Evolutionary conservation across 2,888 invertebrate species (phyloP).

Genomic region (Cabera pusaria): DNA sequence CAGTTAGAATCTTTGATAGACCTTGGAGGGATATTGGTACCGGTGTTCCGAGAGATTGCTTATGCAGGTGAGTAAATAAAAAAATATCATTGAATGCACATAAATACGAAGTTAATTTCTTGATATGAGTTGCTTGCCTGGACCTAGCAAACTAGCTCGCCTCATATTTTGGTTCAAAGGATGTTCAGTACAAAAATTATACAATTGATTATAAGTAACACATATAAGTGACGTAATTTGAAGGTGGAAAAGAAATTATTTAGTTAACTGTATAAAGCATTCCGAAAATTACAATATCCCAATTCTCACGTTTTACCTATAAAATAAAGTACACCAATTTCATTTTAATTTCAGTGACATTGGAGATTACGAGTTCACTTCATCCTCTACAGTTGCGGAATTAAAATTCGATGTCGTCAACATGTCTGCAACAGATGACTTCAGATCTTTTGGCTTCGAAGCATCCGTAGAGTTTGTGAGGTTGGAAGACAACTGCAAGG

Average conservation of each 20-base stretch:
- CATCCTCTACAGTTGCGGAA: conserved; percentile 89
- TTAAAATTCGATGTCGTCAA: conserved; percentile 91
- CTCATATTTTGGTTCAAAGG: no score
- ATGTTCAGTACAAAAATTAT: no score
- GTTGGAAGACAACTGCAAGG: conserved; percentile 87
- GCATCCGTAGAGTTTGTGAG: conserved; percentile 92
- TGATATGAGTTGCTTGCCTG: no score
- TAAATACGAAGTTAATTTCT: no score
- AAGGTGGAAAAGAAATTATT: background rate
- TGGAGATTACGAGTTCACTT: conserved; percentile 87
- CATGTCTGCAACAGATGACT: conserved; percentile 94
- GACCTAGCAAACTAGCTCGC: no score
- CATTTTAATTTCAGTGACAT: conserved; percentile 61
- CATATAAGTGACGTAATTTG: no score
- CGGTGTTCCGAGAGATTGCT: conserved; percentile 89
- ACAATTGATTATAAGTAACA: no score
- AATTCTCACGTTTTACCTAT: no score
- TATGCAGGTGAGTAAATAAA: conserved; percentile 89
- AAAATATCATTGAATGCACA: no score
- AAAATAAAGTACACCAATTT: background rate
- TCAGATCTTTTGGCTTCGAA: conserved; percentile 92
- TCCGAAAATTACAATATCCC: no score
- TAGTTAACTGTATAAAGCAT: no score
- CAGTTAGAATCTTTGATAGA: conserved; percentile 89
- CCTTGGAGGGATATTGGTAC: conserved; percentile 86